phyloP scores from a whole-genome alignment of 2,113 vertebrate genomes.

The Agelaius tricolor region DNA sequence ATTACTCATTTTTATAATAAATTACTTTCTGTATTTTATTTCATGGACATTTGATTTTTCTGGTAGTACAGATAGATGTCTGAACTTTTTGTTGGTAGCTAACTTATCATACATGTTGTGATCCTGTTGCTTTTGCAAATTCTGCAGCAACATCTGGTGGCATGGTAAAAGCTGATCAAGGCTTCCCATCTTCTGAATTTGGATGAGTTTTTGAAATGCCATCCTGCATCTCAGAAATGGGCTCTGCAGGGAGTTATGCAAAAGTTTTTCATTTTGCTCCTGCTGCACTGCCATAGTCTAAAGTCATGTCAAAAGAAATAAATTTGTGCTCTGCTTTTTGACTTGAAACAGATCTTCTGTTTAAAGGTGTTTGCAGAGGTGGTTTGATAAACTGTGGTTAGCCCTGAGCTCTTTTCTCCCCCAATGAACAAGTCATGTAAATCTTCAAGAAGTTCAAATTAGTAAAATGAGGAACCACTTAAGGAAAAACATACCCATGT shows the following conservation, averaged over 20 bases:
- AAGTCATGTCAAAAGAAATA: not conserved
- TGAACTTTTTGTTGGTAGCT: not conserved
- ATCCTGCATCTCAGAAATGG: not conserved
- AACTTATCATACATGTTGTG: not conserved
- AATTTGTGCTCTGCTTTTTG: not conserved
- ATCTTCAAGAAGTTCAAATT: not conserved
- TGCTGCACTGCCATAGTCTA: not conserved
- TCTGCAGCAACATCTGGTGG: constrained; percentile 8
- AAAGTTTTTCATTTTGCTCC: constrained; percentile 22
- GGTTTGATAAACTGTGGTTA: not conserved
- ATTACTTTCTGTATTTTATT: constrained; percentile 13
- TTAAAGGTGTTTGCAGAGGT: not conserved
- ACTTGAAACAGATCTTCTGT: not conserved
- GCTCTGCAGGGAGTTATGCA: not conserved
- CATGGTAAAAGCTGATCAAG: not conserved
- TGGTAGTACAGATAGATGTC: not conserved
- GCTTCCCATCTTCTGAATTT: not conserved
- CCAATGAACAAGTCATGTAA: not conserved
- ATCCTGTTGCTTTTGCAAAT: not conserved
- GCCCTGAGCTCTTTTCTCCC: not conserved
- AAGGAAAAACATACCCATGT: not conserved
- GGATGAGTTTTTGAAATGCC: not conserved
- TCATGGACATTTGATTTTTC: constrained; percentile 39
- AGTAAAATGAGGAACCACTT: not conserved
- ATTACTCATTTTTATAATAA: constrained; percentile 8